Base-by-base conservation (phyloP, 2,888 invertebrate species). In the Cylloceria caligata region DNA sequence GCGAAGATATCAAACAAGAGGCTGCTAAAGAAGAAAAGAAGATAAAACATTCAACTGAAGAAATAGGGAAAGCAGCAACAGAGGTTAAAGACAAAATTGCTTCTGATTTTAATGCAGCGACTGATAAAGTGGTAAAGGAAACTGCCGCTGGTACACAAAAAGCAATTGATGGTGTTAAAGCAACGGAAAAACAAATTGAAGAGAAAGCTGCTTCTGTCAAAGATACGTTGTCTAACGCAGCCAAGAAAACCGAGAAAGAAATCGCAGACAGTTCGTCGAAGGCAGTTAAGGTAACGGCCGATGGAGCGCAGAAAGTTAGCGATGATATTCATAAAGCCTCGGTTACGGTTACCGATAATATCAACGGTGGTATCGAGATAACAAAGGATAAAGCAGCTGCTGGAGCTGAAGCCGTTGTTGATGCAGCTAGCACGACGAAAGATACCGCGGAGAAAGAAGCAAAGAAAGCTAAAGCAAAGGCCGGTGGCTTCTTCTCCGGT, bases 151-250 rank as follows among this genome's bases (percentile, higher is more conserved):
- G 49, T 19, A 57, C 27, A 3, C 62, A 69, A n/a, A 60, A 72
- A 67, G 47, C 93, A 55, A 93, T 93, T 1, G 93, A 94, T 88
- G 79, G 92, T 88, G 93, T 94, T 93, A 93, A 94, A 45, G 93
- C 94, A 13, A 87, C 94, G 0, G 94, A 93, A 91, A 94, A 94
- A 84, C 94, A 94, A 77, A 65, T 73, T 11, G 62, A 78, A 34
- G 62, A 49, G 93, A 34, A 94, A 94, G 30, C 94, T 4, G 68
- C 69, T 42, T 52, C 52, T 52, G 76, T 60, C 30, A 76, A 81
- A 67, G 77, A 68, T 13, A 55, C 78, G 1, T 39, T 76, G 7
- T 45, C 69, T 67, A 94, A 93, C 88, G 93, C 94, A 87, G 94
- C 93, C 85, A 94, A 94, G 11, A 89, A 93, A 0, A 93, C 93